These are phyloP conservation scores for Dexiosoma caninum DNA, from an alignment of 2,888 invertebrate genomes.

Conservation along the genomic window DNA sequence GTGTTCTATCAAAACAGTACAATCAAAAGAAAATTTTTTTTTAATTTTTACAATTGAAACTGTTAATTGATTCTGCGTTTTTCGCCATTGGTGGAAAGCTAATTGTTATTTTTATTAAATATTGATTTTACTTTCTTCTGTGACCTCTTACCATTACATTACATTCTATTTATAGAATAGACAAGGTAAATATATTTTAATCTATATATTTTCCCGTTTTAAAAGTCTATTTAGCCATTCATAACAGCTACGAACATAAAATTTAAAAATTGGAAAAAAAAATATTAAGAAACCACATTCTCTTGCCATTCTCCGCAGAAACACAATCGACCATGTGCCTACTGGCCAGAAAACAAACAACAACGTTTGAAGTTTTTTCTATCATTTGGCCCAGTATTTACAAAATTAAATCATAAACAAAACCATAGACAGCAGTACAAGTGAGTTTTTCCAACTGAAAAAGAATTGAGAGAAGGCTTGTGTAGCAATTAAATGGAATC, in stretches of 20 bases:
- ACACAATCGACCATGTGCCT: background rate
- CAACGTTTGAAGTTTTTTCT: background rate
- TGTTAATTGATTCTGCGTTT: no score
- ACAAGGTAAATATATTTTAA: no score
- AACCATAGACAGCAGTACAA: background rate
- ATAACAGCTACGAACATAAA: background rate
- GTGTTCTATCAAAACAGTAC: no score
- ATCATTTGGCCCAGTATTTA: slow-evolving; percentile 43
- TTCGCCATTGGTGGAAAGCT: no score
- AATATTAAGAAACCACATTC: slow-evolving; percentile 37
- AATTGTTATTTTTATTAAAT: no score
- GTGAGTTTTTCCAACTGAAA: background rate
- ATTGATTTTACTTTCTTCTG: no score
- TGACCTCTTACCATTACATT: no score
- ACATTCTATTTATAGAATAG: no score
- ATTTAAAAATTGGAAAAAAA: background rate
- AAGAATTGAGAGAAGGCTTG: slow-evolving; percentile 17
- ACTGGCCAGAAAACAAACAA: background rate
- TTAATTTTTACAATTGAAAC: no score
- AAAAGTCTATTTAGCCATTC: no score
- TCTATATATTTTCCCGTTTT: no score
- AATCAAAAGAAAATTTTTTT: no score
- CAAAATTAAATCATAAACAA: slow-evolving; percentile 42
- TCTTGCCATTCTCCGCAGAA: slow-evolving; percentile 8
- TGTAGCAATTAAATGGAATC: slow-evolving; percentile 62